Evolutionary conservation across 2,113 vertebrate species (phyloP).

Genomic region (Ictalurus furcatus): DNA sequence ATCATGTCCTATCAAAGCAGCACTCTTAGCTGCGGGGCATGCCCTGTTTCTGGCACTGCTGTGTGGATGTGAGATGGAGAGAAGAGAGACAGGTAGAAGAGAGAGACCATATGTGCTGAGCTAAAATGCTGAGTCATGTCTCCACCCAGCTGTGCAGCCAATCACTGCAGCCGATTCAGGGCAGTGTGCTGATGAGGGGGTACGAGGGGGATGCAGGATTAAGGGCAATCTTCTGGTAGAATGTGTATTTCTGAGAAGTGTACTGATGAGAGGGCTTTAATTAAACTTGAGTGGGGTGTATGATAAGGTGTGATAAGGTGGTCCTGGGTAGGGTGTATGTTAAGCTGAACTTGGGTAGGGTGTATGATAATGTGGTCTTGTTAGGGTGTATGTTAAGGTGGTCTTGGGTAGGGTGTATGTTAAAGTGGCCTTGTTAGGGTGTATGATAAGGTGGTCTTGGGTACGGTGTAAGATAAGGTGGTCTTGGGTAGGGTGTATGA

Average conservation of each 20-base stretch:
- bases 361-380: background rate
- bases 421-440: background rate
- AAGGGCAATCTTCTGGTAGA: background rate
- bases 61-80: conserved; percentile 18
- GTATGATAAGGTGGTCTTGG: background rate
- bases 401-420: background rate
- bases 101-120: conserved; percentile 42
- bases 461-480: background rate
- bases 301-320: background rate
- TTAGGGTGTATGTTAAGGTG: background rate
- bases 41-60: conserved; percentile 13
- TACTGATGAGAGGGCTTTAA: background rate
- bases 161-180: conserved; percentile 45
- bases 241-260: background rate
- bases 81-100: background rate
- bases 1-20: conserved; percentile 33
- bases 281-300: background rate
- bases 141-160: conserved; percentile 56
- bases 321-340: background rate
- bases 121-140: conserved; percentile 65
- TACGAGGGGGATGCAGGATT: background rate
- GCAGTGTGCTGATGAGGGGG: background rate
- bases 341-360: too few relatives aligned
- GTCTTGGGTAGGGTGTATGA: background rate
- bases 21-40: conserved; percentile 18